phyloP scores from a whole-genome alignment of 2,888 invertebrate genomes.

The Aricia artaxerxes region DNA sequence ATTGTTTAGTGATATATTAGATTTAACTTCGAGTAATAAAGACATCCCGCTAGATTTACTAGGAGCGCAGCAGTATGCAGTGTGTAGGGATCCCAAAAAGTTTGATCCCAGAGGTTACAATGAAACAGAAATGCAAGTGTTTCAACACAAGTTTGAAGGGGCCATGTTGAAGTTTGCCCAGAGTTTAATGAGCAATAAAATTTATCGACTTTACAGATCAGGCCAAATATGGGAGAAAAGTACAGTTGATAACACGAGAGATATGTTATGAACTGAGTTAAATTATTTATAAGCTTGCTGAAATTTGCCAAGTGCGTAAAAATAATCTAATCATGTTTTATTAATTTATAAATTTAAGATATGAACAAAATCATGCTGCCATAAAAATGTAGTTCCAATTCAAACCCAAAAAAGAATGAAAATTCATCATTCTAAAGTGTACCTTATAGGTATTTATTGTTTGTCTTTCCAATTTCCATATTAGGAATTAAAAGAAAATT shows the following conservation, averaged over 20 bases:
- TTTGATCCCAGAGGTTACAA: constrained; percentile 63
- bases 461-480: background rate
- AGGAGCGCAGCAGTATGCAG: constrained; percentile 71
- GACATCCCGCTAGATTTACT: constrained; percentile 60
- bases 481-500: background rate
- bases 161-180: constrained; percentile 76
- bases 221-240: constrained; percentile 75
- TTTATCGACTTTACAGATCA: constrained; percentile 70
- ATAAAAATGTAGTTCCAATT: constrained; percentile 8
- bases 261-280: constrained; percentile 51
- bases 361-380: constrained; percentile 14
- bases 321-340: background rate
- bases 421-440: background rate
- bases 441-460: background rate
- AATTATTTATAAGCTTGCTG: background rate
- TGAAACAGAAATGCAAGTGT: constrained; percentile 71
- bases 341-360: background rate
- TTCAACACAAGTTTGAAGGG: constrained; percentile 75
- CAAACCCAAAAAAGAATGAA: background rate
- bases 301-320: background rate
- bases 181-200: constrained; percentile 68
- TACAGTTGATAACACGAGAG: constrained; percentile 62
- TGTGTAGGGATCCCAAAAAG: constrained; percentile 67
- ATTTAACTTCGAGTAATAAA: constrained; percentile 54
- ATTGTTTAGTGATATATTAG: constrained; percentile 68